Conservation (phyloP, 2,797 vertebrate species). For the Scolopax bukidnonensis region DNA sequence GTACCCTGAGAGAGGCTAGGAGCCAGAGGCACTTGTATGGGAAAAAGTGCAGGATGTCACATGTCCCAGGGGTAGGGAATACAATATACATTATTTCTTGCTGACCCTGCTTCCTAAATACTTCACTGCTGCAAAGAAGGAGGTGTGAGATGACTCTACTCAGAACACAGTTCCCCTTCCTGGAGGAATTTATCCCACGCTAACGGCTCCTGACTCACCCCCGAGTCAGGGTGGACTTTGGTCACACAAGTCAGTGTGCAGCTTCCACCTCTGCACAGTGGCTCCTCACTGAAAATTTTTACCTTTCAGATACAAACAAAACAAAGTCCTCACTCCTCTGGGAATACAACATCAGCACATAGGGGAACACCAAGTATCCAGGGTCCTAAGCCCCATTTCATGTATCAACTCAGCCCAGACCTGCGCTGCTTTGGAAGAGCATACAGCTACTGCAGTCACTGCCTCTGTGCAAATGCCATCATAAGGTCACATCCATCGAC, state of each 20-base stretch:
- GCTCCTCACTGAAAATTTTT: background rate
- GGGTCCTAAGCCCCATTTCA: background rate
- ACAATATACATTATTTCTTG: background rate
- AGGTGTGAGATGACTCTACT: background rate
- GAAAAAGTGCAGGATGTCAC: constrained; percentile 3
- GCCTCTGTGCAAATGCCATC: constrained; percentile 68
- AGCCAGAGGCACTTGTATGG: background rate
- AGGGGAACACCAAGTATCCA: background rate
- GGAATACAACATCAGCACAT: background rate
- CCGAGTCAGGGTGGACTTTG: rapidly evolving
- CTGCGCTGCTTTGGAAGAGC: background rate
- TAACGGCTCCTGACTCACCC: background rate
- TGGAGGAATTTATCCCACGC: background rate
- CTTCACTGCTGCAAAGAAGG: background rate
- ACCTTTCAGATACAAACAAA: background rate
- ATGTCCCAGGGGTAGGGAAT: background rate
- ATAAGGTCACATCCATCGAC: constrained; percentile 59
- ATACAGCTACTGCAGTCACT: background rate
- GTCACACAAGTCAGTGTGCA: background rate
- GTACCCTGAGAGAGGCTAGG: background rate
- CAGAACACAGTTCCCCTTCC: background rate
- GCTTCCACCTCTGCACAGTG: background rate
- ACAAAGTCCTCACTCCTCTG: background rate
- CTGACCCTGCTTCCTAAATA: background rate
- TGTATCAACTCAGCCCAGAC: background rate